A percentile compares a stretch with the other conserved stretches of the same genome.
Conservation (phyloP, 2,797 vertebrate genomes). For the Ataeniobius toweri region DNA sequence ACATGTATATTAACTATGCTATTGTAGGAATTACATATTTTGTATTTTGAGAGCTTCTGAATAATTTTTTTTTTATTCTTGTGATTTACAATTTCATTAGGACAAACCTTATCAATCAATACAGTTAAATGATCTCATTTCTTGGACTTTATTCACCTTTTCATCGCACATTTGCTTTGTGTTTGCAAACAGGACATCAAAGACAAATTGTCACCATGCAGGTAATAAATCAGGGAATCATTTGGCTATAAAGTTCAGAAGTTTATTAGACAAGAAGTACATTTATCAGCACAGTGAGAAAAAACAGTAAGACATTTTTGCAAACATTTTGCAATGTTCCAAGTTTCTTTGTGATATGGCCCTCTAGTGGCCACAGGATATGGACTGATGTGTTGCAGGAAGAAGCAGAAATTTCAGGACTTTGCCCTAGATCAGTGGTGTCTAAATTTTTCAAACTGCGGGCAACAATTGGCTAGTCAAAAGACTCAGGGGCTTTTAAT, state of each 20-base stretch:
- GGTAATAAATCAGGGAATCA: neutral
- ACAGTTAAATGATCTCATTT: neutral
- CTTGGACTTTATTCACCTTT: neutral
- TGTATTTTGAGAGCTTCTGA: neutral
- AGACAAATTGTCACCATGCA: neutral
- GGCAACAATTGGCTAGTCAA: too few species aligned
- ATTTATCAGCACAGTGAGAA: too few species aligned
- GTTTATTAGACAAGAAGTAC: slow-evolving; percentile 1
- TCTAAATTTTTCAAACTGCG: too few species aligned
- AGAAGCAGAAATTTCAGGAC: neutral
- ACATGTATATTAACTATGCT: too few species aligned
- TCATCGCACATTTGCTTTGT: neutral
- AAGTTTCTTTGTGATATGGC: neutral
- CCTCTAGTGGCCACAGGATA: neutral
- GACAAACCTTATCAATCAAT: neutral
- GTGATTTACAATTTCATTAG: neutral
- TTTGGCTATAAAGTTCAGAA: neutral
- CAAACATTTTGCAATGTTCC: neutral
- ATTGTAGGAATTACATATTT: neutral
- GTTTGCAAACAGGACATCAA: neutral
- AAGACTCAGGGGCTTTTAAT: too few species aligned
- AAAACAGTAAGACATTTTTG: too few species aligned
- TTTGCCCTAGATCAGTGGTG: too few species aligned
- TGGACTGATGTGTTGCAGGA: neutral
- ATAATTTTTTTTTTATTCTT: neutral